These are phyloP conservation scores for Oophaga pumilio DNA, from an alignment of 2,113 vertebrate genomes.

Conservation along the genomic window DNA sequence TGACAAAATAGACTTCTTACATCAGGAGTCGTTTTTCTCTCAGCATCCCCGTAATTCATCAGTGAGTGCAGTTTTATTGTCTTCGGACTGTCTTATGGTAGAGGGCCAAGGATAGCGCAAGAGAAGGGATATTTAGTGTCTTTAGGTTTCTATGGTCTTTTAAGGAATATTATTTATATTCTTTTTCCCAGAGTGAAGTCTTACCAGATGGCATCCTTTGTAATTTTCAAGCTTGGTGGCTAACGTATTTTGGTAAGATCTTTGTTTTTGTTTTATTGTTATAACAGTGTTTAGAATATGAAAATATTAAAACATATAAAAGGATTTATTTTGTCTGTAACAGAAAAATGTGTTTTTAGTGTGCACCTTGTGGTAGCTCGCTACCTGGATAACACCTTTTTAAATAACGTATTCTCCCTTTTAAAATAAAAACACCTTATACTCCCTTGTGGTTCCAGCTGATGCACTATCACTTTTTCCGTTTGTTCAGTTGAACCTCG, in stretches of 20 bases:
- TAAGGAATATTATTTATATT: background rate
- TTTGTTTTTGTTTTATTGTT: background rate
- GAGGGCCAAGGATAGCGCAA: background rate
- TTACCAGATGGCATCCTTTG: constrained; percentile 73
- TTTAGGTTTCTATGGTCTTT: background rate
- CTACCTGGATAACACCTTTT: too few relatives aligned
- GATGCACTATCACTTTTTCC: too few relatives aligned
- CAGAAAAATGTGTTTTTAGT: background rate
- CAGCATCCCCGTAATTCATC: background rate
- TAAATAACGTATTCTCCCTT: too few relatives aligned
- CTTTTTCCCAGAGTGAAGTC: constrained; percentile 69
- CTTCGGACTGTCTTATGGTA: background rate
- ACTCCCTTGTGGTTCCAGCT: too few relatives aligned
- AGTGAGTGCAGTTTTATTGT: background rate
- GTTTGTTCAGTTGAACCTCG: too few relatives aligned
- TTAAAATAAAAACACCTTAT: too few relatives aligned
- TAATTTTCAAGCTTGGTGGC: constrained; percentile 81
- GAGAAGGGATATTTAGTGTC: background rate
- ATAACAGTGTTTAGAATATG: background rate
- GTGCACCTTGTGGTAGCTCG: too few relatives aligned
- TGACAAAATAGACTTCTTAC: background rate
- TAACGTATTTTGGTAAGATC: constrained; percentile 81
- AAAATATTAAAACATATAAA: too few relatives aligned
- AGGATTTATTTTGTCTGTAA: background rate
- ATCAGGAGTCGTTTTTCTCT: background rate